Base-by-base conservation (phyloP, 2,797 vertebrate species). In the Vultur gryphus region DNA sequence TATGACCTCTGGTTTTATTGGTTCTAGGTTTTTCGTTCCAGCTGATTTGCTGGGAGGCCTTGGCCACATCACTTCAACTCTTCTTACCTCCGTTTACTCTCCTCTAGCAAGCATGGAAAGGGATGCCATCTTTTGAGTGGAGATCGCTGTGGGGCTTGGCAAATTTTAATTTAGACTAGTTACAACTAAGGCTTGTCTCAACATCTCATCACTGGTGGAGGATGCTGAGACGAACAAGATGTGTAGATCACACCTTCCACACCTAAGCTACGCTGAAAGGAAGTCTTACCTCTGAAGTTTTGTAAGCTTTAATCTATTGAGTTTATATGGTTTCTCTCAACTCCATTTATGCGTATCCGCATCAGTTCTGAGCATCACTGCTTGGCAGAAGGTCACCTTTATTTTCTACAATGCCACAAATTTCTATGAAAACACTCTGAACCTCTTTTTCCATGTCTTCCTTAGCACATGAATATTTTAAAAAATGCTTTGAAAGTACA, bases 401-500 rank as follows among this genome's bases (percentile, higher is more conserved):
- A 19, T 91, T 87, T 95, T 58, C 69, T 71, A 25, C 31, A 7
- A 23, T 51, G 52, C 33, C 81, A 84, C 51, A 88, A 23, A 75
- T 72, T 86, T 87, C 76, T 76, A 23, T 65, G 67, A 91, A 95
- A 97, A 95, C 39, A 46, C 61, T 70, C 61, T 76, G 51, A 89
- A 23, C 8, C 28, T 83, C 67, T 84, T 94, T 75, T 89, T 93
- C 78, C 31, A 26, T n/a, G 48, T 51, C 59, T 92, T 90, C 87
- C 91, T 93, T 59, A 89, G 55, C 62, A 81, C 78, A 79, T 20
- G 12, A 97, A 89, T 86, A 84, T 88, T 82, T 93, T 35, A 55
- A 16, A 35, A 80, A 96, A 94, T 84, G 33, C 59, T 96, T 96
- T 78, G 86, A 94, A 95, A 93, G 84, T 62, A 31, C 35, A 66